Evolutionary conservation across 37 sponge, comb jelly and placozoan species (phyloP).

Genomic region (Mnemiopsis leidyi): DNA sequence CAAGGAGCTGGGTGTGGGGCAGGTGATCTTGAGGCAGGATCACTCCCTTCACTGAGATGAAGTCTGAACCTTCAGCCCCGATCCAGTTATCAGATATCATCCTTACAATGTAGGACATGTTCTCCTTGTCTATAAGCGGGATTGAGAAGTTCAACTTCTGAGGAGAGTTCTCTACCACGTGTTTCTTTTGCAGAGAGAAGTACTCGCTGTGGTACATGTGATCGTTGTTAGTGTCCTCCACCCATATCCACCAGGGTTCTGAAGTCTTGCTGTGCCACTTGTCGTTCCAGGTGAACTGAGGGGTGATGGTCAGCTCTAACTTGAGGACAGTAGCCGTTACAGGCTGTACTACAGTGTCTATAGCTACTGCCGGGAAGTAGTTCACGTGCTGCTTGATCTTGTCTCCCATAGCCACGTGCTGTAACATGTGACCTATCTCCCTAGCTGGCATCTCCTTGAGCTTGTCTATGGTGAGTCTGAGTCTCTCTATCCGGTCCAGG

Average conservation of each 20-base stretch:
- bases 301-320: conserved; percentile 78
- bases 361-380: conserved; percentile 74
- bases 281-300: conserved; percentile 89
- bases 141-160: conserved; percentile 90
- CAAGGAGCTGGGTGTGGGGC: conserved; percentile 95
- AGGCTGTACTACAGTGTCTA: conserved; percentile 86
- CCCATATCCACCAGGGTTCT: conserved; percentile 98
- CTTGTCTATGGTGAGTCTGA: conserved; percentile 70
- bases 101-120: conserved; percentile 81
- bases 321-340: conserved; percentile 90
- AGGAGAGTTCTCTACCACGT: conserved; percentile 73
- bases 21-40: conserved; percentile 91
- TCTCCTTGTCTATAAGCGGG: conserved; percentile 88
- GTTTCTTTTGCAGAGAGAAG: conserved; percentile 87
- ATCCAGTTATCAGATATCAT: conserved; percentile 94
- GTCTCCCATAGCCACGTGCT: conserved; percentile 78
- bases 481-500: conserved; percentile 71
- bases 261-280: conserved; percentile 76
- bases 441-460: conserved; percentile 84
- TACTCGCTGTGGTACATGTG: conserved; percentile 93
- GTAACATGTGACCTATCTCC: conserved; percentile 90
- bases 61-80: conserved; percentile 77
- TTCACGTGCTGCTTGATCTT: conserved; percentile 72
- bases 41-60: conserved; percentile 87
- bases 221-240: conserved; percentile 87